phyloP scores from a whole-genome alignment of 2,888 invertebrate species.

The Automeris io region DNA sequence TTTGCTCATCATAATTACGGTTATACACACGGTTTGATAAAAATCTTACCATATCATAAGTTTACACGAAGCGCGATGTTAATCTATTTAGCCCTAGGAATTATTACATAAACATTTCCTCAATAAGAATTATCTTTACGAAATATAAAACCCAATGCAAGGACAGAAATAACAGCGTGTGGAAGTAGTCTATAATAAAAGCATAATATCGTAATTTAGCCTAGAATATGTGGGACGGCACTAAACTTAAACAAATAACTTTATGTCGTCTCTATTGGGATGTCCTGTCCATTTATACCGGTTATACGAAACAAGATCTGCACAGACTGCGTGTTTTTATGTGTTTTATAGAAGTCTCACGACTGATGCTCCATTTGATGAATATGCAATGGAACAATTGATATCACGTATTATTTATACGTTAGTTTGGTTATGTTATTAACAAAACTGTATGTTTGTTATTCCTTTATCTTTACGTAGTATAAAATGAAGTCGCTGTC shows the following conservation, averaged over 20 bases:
- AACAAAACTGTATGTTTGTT: too few species aligned
- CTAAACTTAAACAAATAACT: slow-evolving; percentile 76
- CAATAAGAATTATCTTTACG: slow-evolving; percentile 1
- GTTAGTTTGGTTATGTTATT: too few species aligned
- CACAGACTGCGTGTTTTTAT: too few species aligned
- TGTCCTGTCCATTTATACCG: slow-evolving; percentile 52
- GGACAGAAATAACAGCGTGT: slow-evolving; percentile 23
- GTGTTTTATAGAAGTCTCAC: too few species aligned
- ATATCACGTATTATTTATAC: too few species aligned
- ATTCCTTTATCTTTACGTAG: too few species aligned
- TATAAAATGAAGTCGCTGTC: too few species aligned
- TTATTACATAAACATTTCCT: not conserved
- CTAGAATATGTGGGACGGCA: slow-evolving; percentile 56
- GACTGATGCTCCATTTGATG: too few species aligned
- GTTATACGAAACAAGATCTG: not conserved
- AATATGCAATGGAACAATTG: too few species aligned
- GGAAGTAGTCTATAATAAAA: slow-evolving; percentile 56
- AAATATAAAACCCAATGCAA: slow-evolving; percentile 5
- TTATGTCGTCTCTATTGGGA: slow-evolving; percentile 69
- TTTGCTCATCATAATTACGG: not conserved
- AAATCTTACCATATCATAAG: not conserved
- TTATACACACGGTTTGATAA: not conserved
- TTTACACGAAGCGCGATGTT: not conserved
- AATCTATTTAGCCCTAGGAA: slow-evolving; percentile 2
- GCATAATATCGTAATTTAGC: slow-evolving; percentile 56